Base-by-base conservation (phyloP, 64 coral and sea anemone species). In the Stichodactyla mertensii region DNA sequence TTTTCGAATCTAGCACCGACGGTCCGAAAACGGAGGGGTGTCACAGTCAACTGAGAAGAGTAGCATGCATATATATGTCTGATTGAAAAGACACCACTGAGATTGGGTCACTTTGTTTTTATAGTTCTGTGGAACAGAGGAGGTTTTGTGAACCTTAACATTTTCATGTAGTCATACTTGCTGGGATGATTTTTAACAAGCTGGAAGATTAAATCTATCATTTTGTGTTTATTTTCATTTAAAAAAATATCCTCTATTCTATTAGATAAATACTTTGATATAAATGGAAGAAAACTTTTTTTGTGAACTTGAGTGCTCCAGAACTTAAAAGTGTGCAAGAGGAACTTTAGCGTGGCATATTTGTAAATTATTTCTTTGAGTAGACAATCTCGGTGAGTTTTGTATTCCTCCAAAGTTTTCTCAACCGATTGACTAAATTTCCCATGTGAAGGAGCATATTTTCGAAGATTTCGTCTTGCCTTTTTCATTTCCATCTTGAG, bases 191-290 rank as follows among this genome's bases (percentile, higher is more conserved):
- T 4, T 31, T 77, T 55, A 13, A 83, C 55, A 0, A 90, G 83
- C n/a, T 80, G 58, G 0, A 80, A 1, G 5, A 80, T 52, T 5
- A 80, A n/a, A 11, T 52, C 4, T 0, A 77, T 61, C 18, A 90
- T 59, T 64, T 90, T 59, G 8, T 52, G 54, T 14, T 58, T 61
- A 54, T 90, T 55, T n/a, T 86, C 89, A 2, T 88, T 55, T 53
- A 91, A 53, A 0, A 95, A 61, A 2, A 88, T 28, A 12, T 86
- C 88, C 55, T 64, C 53, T 4, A 95, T 95, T 78, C 89, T 55
- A 16, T 91, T n/a, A 16, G 77, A 87, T 3, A 95, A 36, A 36
- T 36, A 36, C 31, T 74, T 74, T 74, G 70, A 28, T 9, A 74
- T 74, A 24, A 31, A 31, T n/a, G 71, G 71, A 51, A 31, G 45